Evolutionary conservation across 2,113 vertebrate genomes (phyloP), one percentile per base, ranked within the genome.

Genomic region (Acrocephalus kingi): DNA sequence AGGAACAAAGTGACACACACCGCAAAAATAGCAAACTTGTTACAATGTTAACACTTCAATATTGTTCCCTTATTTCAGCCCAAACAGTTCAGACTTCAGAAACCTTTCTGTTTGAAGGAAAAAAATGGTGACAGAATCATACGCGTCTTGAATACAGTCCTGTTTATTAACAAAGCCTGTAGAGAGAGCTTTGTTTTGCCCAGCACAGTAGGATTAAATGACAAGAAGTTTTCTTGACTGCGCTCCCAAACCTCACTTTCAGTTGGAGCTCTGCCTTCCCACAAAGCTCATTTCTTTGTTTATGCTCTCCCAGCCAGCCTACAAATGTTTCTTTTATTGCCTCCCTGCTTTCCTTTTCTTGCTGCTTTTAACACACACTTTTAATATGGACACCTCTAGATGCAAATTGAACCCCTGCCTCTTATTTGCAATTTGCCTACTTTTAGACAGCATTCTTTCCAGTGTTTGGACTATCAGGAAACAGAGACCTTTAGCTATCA

Each of bases 161-260:
- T 67, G 33, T 76, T 97, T 88, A 80, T 83, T 93, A 84, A 77
- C 79, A 80, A 95, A 79, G 87, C 55, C 82, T 63, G 67, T 11
- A 69, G 87, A 90, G 62, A 88, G 79, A 69, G 67, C 48, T 88
- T 87, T 94, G 93, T 94, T 92, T 93, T 83, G 75, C 55, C 79
- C 66, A 71, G 82, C 90, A 83, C 78, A 83, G 84, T 71, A 48
- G 75, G 75, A 94, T 94, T 87, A 90, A 96, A 90, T 71, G 46
- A 94, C 90, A 83, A 86, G 85, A 93, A 92, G 82, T 91, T 88
- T 90, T 85, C 89, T n/a, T 94, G 93, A 94, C 85, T 85, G 43
- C 0, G 0, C 9, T 94, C 72, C 93, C 93, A 96, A 96, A 85
- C 51, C 55, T 91, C 71, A 91, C 71, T 95, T 96, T 61, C 78